Percentiles rank a stretch among this genome's conserved stretches.
Conservation (phyloP, 2,797 vertebrate species). For the Crenuchus spilurus region DNA sequence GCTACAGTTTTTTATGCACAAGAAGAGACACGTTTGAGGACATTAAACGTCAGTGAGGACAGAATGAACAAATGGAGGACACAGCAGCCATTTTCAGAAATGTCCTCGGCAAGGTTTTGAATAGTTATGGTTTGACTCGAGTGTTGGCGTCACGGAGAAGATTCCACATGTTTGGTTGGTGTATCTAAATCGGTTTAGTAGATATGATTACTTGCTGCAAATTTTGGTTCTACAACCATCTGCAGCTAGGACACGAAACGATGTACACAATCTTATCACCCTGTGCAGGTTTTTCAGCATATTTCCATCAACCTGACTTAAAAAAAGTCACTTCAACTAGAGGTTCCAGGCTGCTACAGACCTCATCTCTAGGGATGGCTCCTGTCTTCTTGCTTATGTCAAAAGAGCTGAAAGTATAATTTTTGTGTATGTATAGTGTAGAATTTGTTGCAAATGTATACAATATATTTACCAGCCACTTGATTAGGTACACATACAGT, state of each 20-base stretch:
- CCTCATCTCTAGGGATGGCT: background rate
- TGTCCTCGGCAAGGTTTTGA: too few relatives aligned
- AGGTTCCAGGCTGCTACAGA: slow-evolving; percentile 8
- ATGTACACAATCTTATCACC: slow-evolving; percentile 28
- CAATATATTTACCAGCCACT: too few relatives aligned
- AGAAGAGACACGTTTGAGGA: background rate
- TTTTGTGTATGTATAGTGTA: too few relatives aligned
- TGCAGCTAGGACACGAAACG: background rate
- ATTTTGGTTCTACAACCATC: slow-evolving; percentile 4
- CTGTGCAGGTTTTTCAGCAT: slow-evolving; percentile 20
- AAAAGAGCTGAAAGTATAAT: too few relatives aligned
- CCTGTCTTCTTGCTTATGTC: too few relatives aligned
- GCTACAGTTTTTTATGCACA: slow-evolving; percentile 16
- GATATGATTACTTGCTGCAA: slow-evolving; percentile 22
- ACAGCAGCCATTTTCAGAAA: background rate
- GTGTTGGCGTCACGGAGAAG: background rate
- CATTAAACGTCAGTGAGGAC: background rate
- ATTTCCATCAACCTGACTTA: slow-evolving; percentile 14
- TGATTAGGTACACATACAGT: too few relatives aligned
- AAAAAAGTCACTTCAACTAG: slow-evolving; percentile 7
- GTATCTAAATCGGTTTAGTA: slow-evolving; percentile 22
- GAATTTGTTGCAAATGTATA: too few relatives aligned
- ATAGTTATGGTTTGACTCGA: too few relatives aligned
- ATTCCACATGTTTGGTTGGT: slow-evolving; percentile 12
- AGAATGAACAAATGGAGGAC: slow-evolving; percentile 8